A percentile compares a stretch with the other conserved stretches of the same genome.
phyloP scores from a whole-genome alignment of 1,140 invertebrate genomes.

The Homalodisca vitripennis region DNA sequence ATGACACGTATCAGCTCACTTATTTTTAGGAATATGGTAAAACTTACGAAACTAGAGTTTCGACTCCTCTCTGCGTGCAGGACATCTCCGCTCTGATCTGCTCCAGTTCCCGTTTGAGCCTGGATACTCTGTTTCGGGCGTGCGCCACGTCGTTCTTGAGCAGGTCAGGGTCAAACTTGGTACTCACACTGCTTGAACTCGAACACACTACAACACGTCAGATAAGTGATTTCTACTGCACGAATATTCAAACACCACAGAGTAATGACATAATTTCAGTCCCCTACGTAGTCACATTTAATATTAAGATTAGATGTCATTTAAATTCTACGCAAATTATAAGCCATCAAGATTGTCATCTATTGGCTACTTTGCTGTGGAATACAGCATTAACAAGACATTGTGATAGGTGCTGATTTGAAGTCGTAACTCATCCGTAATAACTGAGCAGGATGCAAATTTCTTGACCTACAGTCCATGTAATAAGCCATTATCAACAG shows the following conservation, averaged over 20 bases:
- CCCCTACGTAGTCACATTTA: no score
- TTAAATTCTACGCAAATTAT: no score
- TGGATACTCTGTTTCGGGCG: slow-evolving; percentile 83
- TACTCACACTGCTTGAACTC: slow-evolving; percentile 82
- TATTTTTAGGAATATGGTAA: no score
- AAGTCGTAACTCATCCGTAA: slow-evolving; percentile 7
- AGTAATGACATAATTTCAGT: no score
- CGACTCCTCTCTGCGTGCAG: slow-evolving; percentile 87
- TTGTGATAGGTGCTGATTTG: slow-evolving; percentile 6
- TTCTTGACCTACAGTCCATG: background rate
- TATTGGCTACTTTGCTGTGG: no score
- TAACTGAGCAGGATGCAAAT: background rate
- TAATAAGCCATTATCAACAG: slow-evolving; percentile 8
- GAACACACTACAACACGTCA: slow-evolving; percentile 75
- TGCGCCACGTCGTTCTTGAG: slow-evolving; percentile 89
- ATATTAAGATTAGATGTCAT: no score
- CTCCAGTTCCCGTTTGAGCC: slow-evolving; percentile 85
- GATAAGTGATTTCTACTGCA: no score
- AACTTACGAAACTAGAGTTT: slow-evolving; percentile 83
- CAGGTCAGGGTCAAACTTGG: slow-evolving; percentile 92
- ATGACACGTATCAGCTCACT: no score
- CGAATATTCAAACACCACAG: no score
- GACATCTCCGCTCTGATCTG: slow-evolving; percentile 90
- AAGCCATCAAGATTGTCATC: no score
- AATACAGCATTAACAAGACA: no score